Evolutionary conservation across 2,888 invertebrate species (phyloP), one percentile per base, ranked within the genome.

Genomic region (Hoplodrina blanda): DNA sequence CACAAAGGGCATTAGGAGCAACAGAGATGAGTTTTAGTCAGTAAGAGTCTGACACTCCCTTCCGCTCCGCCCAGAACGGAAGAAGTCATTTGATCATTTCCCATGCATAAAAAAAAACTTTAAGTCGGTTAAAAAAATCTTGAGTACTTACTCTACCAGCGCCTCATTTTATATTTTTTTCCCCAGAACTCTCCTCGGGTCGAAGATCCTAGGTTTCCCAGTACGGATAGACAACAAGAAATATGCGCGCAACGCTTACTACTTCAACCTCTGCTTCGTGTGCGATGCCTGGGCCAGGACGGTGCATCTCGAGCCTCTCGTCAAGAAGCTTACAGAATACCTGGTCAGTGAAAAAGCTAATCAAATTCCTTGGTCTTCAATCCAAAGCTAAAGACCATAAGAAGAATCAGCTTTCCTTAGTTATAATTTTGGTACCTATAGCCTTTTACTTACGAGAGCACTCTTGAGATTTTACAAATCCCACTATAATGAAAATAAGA

Each of bases 201-300:
- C 97, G 70, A 98, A 98, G 92, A 97, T 98, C 85, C 95, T 98
- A 55, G 98, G 98, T 0, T 98, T 97, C 91, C 98, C 98, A 0
- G 97, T 98, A 49, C 96, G 97, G 77, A 98, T 98, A 82, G 97
- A 97, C 86, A 97, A 98, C 89, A 97, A 97, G 85, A 98, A 98
- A 88, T 98, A 98, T 91, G 97, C 97, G 7, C 95, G 98, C 63
- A 98, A 98, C 91, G 97, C 98, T 13, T 97, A 97, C 88, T 98
- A 98, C 88, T 98, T 98, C 93, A 98, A 98, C 91, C 93, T 98
- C 25, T 98, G 98, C 91, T 98, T 98, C 89, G 98, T 98, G 1
- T 98, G 98, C 88, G 97, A 98, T 82, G 97, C 97, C 2, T 97
- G 97, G 94, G 97, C 98, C 8, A 94, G 98, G 71, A 98, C 98